Base-by-base conservation (phyloP, 1,140 invertebrate genomes). In the Polypedilum pembai region DNA sequence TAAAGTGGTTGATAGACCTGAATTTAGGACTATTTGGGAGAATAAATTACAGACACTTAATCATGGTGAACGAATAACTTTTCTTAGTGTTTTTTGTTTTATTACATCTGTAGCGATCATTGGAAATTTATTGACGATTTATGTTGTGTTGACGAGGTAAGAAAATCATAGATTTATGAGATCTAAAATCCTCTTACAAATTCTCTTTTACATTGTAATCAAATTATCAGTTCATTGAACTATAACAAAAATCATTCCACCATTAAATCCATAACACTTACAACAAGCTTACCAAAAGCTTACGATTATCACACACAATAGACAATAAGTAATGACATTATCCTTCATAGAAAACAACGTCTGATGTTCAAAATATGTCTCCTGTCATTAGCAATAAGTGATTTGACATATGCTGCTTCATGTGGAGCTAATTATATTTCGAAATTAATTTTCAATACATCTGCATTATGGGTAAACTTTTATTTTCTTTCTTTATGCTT, bases 81-180 rank as follows among this genome's bases (percentile, higher is more conserved):
- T 69, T 3, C 15, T 69, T 10, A 20, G 8, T 21, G 18, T 69
- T 20, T 20, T 21, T 69, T 20, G 8, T 20, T 8, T 20, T 8
- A 18, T 69, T 69, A 20, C 17, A 18, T 10, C 20, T 18, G 8
- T 69, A 1, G 65, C 65, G 8, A 8, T 69, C 8, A 69, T 69
- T 18, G 65, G 65, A 69, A 69, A 69, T 69, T 10, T 69, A 5
- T 8, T 69, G 65, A 69, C 65, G 17, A n/a, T 69, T 21, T 69
- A 69, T 18, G 65, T 69, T 69, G 20, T 69, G 8, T 8, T 69
- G 3, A 21, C 65, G 20, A 69, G 65, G 65, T 69, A 4, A 12
- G 45, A 56, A n/a, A 69, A 56, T 12, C n/a, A 15, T 56, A 17
- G 8, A 56, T 15, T 8, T 56, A 3, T 3, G 2, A 56, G 1